Conservation (phyloP, 1,140 invertebrate species). For the Drosophila kanapiae region DNA sequence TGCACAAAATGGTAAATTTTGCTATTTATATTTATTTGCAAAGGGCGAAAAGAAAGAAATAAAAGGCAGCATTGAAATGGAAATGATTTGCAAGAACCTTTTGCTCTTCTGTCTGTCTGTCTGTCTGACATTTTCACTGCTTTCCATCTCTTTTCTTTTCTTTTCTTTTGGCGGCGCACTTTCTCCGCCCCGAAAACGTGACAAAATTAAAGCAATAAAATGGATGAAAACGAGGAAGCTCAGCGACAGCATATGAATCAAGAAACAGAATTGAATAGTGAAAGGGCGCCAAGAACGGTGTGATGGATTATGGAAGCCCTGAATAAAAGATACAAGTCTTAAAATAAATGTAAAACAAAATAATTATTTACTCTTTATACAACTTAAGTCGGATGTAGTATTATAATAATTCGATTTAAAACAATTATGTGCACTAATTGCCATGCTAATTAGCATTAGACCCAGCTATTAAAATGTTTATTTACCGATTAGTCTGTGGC, state of each 20-base stretch:
- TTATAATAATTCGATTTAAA: too few relatives aligned
- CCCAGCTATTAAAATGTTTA: too few relatives aligned
- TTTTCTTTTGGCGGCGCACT: constrained; percentile 17
- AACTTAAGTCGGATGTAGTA: too few relatives aligned
- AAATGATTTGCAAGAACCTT: constrained; percentile 63
- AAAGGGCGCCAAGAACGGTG: not conserved
- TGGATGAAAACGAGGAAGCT: constrained; percentile 7
- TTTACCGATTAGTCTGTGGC: too few relatives aligned
- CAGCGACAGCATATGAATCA: constrained; percentile 13
- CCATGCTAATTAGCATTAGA: too few relatives aligned
- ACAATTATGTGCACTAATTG: too few relatives aligned
- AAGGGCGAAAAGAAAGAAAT: constrained; percentile 9
- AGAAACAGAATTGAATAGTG: constrained; percentile 6
- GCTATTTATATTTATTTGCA: constrained; percentile 71
- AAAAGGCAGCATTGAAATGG: constrained; percentile 34
- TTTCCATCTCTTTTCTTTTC: constrained; percentile 11
- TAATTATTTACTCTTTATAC: too few relatives aligned
- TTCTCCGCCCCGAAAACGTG: constrained; percentile 60
- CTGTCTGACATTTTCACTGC: constrained; percentile 6
- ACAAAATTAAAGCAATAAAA: constrained; percentile 73
- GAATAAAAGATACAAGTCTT: not conserved
- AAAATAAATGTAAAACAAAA: too few relatives aligned
- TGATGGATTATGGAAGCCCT: too few relatives aligned
- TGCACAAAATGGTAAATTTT: constrained; percentile 75
- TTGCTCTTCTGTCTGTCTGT: constrained; percentile 13